Evolutionary conservation across 2,888 invertebrate species (phyloP).

Genomic region (Drosophila subquinaria): DNA sequence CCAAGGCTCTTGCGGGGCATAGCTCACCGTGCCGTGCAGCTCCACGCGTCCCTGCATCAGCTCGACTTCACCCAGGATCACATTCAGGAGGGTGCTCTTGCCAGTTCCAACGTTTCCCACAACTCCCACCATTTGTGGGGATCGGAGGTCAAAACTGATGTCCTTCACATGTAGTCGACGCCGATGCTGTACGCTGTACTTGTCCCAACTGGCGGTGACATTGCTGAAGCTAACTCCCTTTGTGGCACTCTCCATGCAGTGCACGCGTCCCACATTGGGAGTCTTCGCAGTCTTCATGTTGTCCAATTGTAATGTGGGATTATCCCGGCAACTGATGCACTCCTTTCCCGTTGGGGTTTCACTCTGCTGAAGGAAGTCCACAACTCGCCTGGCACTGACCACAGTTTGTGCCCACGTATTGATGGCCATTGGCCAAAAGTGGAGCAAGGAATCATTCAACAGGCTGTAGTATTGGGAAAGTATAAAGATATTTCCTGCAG

Average conservation of each 20-base stretch:
- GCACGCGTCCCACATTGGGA: conserved; percentile 38
- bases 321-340: conserved; percentile 41
- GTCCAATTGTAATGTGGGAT: conserved; percentile 50
- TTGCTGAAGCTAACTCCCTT: conserved; percentile 82
- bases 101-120: conserved; percentile 91
- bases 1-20: conserved; percentile 94
- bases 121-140: conserved; percentile 84
- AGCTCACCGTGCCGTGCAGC: conserved; percentile 89
- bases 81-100: conserved; percentile 90
- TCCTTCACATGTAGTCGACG: conserved; percentile 65
- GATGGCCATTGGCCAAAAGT: conserved; percentile 92
- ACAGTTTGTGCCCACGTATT: conserved; percentile 91
- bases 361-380: conserved; percentile 87
- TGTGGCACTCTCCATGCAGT: conserved; percentile 45
- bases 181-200: conserved; percentile 45
- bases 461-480: conserved; percentile 93
- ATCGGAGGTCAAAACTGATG: conserved; percentile 83
- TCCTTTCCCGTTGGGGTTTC: conserved; percentile 61
- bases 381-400: conserved; percentile 90
- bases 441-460: conserved; percentile 90
- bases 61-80: conserved; percentile 90
- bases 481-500: conserved; percentile 92
- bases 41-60: conserved; percentile 87
- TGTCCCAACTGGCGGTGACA: conserved; percentile 87
- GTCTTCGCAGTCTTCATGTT: conserved; percentile 8